These are phyloP conservation scores for Pelobates cultripes DNA, from an alignment of 2,797 vertebrate genomes.

Conservation along the genomic window DNA sequence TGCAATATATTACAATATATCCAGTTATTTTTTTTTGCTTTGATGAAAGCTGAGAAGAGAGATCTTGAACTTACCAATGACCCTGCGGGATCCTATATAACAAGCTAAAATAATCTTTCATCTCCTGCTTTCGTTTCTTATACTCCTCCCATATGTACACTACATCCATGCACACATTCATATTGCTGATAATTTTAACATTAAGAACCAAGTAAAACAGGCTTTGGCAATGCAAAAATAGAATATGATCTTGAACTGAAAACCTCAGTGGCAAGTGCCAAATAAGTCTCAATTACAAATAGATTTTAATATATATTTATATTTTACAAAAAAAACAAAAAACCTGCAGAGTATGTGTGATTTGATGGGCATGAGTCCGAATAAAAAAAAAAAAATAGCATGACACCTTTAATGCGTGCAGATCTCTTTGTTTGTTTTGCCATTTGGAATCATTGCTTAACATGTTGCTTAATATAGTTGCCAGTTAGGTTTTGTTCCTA, in stretches of 20 bases:
- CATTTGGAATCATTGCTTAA: background rate
- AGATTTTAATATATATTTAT: background rate
- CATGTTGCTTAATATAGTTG: background rate
- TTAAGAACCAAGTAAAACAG: background rate
- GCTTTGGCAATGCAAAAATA: background rate
- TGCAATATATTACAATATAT: too few relatives aligned
- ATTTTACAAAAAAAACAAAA: background rate
- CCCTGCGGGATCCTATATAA: background rate
- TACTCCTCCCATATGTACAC: background rate
- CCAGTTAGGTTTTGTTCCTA: constrained; percentile 8
- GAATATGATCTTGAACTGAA: background rate
- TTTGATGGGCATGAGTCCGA: background rate
- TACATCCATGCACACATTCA: background rate
- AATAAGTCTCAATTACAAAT: background rate
- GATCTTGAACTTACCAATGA: background rate
- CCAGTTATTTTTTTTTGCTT: background rate
- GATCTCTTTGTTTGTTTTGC: background rate
- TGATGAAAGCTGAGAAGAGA: background rate
- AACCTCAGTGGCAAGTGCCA: background rate
- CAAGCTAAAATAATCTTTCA: background rate
- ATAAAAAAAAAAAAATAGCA: background rate
- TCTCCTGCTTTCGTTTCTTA: background rate
- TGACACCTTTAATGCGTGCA: background rate
- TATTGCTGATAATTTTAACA: background rate
- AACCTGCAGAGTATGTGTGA: background rate